Evolutionary conservation across 2,888 invertebrate species (phyloP).

Genomic region (Oscheius onirici): DNA sequence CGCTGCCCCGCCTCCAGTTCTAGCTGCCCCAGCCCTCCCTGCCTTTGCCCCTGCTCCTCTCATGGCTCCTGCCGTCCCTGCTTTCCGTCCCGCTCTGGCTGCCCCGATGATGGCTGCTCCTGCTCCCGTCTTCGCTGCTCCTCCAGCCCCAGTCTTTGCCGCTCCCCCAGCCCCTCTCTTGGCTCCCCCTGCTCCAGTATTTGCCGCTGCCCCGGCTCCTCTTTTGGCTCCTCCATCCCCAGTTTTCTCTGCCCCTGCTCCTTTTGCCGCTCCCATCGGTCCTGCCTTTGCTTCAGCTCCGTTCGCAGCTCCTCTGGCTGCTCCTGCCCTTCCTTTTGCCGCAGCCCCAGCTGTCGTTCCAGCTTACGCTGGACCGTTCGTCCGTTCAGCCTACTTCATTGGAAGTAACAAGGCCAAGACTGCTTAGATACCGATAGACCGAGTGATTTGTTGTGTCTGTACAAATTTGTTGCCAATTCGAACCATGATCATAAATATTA

Average conservation of each 20-base stretch:
- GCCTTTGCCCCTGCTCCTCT: constrained; percentile 32
- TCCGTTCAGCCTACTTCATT: constrained; percentile 35
- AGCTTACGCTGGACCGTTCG: constrained; percentile 38
- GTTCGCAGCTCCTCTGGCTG: too few relatives aligned
- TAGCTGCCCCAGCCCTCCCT: constrained; percentile 31
- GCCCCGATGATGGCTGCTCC: constrained; percentile 2
- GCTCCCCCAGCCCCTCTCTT: not conserved
- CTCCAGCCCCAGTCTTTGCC: constrained; percentile 33
- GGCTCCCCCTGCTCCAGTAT: too few relatives aligned
- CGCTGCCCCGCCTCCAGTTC: constrained; percentile 40
- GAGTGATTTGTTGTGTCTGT: constrained; percentile 13
- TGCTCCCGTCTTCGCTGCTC: constrained; percentile 32
- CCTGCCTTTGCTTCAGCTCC: constrained; percentile 15
- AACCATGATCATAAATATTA: constrained; percentile 17
- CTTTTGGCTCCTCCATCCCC: not conserved
- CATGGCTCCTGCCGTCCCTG: not conserved
- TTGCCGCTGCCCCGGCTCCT: not conserved
- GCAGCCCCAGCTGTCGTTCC: constrained; percentile 34
- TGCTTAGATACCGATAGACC: not conserved
- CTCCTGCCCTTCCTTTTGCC: not conserved
- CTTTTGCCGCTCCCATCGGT: not conserved
- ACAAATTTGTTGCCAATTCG: constrained; percentile 21
- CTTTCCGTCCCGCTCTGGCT: not conserved
- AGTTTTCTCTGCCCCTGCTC: constrained; percentile 1
- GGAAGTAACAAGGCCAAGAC: constrained; percentile 41